Evolutionary conservation across 1,140 invertebrate genomes (phyloP).

Genomic region (Cecropterus lyciades): DNA sequence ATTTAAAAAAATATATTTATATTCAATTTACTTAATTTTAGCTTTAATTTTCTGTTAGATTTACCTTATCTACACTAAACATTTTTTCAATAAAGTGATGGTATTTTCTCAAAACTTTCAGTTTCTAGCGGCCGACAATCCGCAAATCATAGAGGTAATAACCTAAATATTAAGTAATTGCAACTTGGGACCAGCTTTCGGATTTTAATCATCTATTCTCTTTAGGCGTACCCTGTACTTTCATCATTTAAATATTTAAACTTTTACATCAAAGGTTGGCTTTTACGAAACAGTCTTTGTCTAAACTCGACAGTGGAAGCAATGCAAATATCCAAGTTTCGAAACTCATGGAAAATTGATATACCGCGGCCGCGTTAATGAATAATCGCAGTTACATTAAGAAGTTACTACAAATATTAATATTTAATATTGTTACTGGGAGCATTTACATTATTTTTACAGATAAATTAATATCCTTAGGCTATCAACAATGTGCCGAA

Average conservation of each 20-base stretch:
- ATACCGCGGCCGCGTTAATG: constrained; percentile 30
- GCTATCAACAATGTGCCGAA: neutral
- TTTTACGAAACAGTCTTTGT: constrained; percentile 9
- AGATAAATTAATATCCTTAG: neutral
- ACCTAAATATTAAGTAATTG: neutral
- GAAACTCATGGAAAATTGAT: constrained; percentile 39
- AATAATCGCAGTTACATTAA: constrained; percentile 7
- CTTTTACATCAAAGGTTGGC: constrained; percentile 7
- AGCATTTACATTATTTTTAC: neutral
- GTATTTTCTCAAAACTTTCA: no score
- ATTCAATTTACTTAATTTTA: neutral
- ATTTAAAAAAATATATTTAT: no score
- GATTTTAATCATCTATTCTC: constrained; percentile 1
- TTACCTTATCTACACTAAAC: no score
- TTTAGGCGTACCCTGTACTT: neutral
- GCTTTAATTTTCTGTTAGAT: no score
- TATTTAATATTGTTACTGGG: neutral
- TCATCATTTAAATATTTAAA: constrained; percentile 6
- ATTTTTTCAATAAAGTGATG: neutral
- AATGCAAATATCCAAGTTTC: constrained; percentile 34
- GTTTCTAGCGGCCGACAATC: no score
- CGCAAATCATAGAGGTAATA: neutral
- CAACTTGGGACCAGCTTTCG: neutral
- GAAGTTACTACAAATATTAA: neutral
- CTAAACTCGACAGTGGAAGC: constrained; percentile 11